Evolutionary conservation across 2,888 invertebrate species (phyloP).

Genomic region (Mayetiola destructor): DNA sequence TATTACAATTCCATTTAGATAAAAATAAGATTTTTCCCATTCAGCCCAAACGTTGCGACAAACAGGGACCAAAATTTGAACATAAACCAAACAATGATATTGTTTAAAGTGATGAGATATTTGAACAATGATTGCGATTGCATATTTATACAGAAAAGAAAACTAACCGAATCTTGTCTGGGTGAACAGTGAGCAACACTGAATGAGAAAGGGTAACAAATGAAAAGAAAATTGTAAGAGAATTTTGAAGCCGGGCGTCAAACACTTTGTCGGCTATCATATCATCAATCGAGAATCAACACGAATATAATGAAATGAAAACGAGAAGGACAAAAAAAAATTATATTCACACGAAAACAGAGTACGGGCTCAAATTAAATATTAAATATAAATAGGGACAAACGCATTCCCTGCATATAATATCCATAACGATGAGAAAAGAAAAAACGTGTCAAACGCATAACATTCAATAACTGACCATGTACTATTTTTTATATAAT

Average conservation of each 20-base stretch:
- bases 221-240: background rate
- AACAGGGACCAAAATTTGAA: no score
- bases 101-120: background rate
- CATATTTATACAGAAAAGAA: background rate
- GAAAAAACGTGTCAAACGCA: no score
- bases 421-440: background rate
- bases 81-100: background rate
- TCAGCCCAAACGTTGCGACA: no score
- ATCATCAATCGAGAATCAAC: background rate
- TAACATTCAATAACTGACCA: no score
- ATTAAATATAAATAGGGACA: conserved; percentile 6
- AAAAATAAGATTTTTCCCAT: background rate
- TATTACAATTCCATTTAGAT: conserved; percentile 12
- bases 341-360: no score
- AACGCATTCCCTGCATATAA: conserved; percentile 5
- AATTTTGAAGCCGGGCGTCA: background rate
- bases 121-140: background rate
- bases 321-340: no score
- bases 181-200: background rate
- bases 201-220: background rate
- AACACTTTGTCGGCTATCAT: background rate
- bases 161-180: no score
- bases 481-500: no score
- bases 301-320: background rate
- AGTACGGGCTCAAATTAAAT: no score